phyloP scores from a whole-genome alignment of 2,113 vertebrate genomes.

The rat (Rattus norvegicus) region DNA sequence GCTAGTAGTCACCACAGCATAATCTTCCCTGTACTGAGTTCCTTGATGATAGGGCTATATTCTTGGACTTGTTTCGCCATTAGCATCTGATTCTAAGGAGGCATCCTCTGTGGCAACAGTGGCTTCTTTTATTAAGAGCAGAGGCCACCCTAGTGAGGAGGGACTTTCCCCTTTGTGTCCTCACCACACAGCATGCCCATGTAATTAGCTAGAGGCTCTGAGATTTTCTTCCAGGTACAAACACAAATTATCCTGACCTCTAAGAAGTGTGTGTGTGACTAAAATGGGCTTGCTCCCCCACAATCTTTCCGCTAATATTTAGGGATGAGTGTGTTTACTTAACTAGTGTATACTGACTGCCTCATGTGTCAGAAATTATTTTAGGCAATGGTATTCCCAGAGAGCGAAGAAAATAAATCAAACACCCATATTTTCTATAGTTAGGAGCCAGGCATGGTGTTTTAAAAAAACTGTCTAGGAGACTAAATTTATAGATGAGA shows the following conservation, averaged over 20 bases:
- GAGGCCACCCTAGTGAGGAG: not conserved
- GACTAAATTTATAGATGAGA: not conserved
- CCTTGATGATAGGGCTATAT: rapidly evolving
- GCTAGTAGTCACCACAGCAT: not conserved
- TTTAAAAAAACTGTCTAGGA: not conserved
- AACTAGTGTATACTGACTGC: not conserved
- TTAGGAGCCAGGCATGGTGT: not conserved
- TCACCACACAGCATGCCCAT: not conserved
- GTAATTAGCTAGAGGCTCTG: not conserved
- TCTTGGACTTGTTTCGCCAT: constrained; percentile 6
- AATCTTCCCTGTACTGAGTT: not conserved
- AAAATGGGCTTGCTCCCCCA: not conserved
- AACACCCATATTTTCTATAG: not conserved
- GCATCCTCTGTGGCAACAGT: not conserved
- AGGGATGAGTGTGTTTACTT: not conserved
- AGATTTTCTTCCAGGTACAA: not conserved
- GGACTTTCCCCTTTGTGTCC: too few species aligned
- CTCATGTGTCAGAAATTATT: not conserved
- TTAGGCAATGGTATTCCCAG: not conserved
- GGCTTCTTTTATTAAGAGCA: not conserved
- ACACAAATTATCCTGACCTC: not conserved
- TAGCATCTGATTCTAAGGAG: not conserved
- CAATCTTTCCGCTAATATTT: not conserved
- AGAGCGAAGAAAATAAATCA: not conserved
- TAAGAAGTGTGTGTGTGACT: not conserved